Evolutionary conservation across 2,888 invertebrate genomes (phyloP).

Genomic region (Seira sanloemensis): DNA sequence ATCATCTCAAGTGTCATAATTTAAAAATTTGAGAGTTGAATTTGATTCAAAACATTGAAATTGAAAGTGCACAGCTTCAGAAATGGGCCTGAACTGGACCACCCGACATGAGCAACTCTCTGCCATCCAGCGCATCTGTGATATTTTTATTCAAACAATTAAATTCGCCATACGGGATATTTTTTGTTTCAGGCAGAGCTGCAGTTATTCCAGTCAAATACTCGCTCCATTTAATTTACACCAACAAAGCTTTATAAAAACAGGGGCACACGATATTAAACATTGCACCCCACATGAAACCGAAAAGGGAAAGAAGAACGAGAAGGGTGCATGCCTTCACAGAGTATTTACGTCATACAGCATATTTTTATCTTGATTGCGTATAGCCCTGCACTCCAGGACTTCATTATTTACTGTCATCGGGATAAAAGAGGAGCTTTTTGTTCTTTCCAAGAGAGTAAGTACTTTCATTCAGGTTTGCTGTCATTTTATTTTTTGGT

Average conservation of each 20-base stretch:
- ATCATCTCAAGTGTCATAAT: slow-evolving; percentile 44
- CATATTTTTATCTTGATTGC: slow-evolving; percentile 52
- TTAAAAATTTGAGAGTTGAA: neutral
- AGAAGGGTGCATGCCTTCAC: too few species aligned
- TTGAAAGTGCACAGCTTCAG: neutral
- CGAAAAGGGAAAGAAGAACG: slow-evolving; percentile 28
- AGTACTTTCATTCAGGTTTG: too few species aligned
- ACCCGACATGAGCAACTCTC: slow-evolving; percentile 9
- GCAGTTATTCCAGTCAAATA: too few species aligned
- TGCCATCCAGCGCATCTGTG: neutral
- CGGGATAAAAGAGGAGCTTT: slow-evolving; percentile 38
- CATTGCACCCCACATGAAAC: slow-evolving; percentile 45
- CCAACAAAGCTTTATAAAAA: neutral
- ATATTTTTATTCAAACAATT: neutral
- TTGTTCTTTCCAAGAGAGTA: too few species aligned
- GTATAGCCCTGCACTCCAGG: slow-evolving; percentile 48
- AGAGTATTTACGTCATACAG: too few species aligned
- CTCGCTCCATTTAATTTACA: slow-evolving; percentile 50
- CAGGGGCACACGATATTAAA: slow-evolving; percentile 16
- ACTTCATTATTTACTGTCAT: slow-evolving; percentile 60
- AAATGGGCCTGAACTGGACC: neutral
- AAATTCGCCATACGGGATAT: neutral
- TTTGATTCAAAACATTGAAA: neutral
- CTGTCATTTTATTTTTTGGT: too few species aligned
- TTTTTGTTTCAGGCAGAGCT: neutral